Evolutionary conservation across 1,140 invertebrate genomes (phyloP), one percentile per base, ranked within the genome.

Genomic region (Drosophila repletoides): DNA sequence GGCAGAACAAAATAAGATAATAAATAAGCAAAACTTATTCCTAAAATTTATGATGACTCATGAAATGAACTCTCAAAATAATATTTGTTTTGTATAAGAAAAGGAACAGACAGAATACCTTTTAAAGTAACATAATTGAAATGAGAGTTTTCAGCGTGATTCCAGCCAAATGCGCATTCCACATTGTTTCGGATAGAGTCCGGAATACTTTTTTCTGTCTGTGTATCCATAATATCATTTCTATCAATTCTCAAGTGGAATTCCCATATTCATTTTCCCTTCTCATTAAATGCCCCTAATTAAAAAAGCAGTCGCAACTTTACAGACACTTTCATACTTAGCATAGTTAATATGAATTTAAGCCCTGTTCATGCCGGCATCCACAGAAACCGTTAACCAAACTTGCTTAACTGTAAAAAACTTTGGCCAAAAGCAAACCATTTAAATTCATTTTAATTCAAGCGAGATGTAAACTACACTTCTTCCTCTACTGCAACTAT

Each of bases 401-500:
- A 24, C 29, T 52, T 49, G 15, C 38, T 61, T 38, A 61, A 52
- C 64, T 52, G 24, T 22, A 46, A 53, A 65, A 65, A 70, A 71
- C 43, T 71, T 72, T 63, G 52, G 41, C 46, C 59, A 58, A 49
- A 63, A 55, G 77, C 63, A 69, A 60, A 66, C 52, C 67, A 69
- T 60, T 77, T 69, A 67, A 84, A 84, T 66, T 83, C 69, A 77
- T 71, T 73, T 81, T 74, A 84, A 77, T 64, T 72, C 56, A 58
- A 40, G 55, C 58, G 40, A 40, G 41, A 66, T 83, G 43, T 51
- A 61, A 34, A 43, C 69, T 22, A 49, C 31, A 51, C 49, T 61
- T 40, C n/a, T 24, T 15, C 40, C 26, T 24, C 7, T 33, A 17
- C n/a, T 7, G 10, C 51, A 15, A 9, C 26, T n/a, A 5, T 19